phyloP scores from a whole-genome alignment of 2,797 vertebrate genomes.

The Megaceryle alcyon region DNA sequence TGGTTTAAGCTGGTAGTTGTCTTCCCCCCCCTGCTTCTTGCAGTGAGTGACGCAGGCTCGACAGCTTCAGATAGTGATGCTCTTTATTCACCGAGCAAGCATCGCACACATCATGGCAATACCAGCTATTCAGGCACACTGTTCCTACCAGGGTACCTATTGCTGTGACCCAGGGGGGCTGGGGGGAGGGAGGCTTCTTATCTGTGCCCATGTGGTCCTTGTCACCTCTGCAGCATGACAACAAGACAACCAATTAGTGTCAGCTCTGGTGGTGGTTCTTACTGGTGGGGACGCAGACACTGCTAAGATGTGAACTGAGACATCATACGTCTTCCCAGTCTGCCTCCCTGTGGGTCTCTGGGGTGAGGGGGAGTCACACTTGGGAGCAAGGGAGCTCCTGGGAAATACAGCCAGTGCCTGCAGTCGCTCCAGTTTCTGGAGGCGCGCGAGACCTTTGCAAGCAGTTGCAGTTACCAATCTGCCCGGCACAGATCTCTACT shows the following conservation, averaged over 20 bases:
- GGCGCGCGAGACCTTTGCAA: not conserved
- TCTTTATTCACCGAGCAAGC: conserved; percentile 64
- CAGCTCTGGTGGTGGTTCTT: conserved; percentile 13
- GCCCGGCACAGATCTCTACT: not conserved
- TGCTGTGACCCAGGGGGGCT: conserved; percentile 27
- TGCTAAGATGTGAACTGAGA: conserved; percentile 31
- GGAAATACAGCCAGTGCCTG: not conserved
- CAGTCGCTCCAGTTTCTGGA: rapidly evolving
- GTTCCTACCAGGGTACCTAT: not conserved
- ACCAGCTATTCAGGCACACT: not conserved
- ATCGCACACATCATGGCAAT: conserved; percentile 11
- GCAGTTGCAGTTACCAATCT: not conserved
- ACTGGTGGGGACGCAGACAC: conserved; percentile 13
- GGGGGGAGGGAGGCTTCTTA: not conserved
- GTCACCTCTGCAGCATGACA: conserved; percentile 30
- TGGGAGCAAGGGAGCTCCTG: not conserved
- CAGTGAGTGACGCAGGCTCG: conserved; percentile 75
- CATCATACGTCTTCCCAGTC: not conserved
- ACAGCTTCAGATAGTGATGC: conserved; percentile 72
- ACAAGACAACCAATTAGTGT: conserved; percentile 51
- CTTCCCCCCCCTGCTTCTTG: conserved; percentile 29
- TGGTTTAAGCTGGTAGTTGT: conserved; percentile 74
- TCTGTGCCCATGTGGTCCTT: conserved; percentile 28
- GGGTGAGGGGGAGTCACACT: not conserved
- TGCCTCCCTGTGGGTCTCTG: not conserved